These are phyloP conservation scores for Nyctalus aviator DNA, from an alignment of 2,797 vertebrate genomes.

Conservation along the genomic window DNA sequence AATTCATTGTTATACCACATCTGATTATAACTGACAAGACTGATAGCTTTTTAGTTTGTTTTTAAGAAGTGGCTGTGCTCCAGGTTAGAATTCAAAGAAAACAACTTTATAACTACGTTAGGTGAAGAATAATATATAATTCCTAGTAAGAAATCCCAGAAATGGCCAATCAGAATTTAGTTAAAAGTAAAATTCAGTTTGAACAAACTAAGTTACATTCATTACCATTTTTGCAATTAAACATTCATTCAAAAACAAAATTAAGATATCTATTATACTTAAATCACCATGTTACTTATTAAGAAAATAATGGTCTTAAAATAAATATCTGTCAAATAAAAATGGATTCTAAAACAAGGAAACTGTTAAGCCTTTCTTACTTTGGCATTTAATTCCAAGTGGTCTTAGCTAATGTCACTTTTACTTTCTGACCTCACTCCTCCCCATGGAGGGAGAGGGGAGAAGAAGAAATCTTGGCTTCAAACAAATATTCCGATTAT, in stretches of 20 bases:
- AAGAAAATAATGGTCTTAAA: conserved; percentile 59
- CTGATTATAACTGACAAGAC: conserved; percentile 23
- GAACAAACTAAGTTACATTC: conserved; percentile 40
- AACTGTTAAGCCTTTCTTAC: background rate
- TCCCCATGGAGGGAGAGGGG: background rate
- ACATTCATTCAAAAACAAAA: conserved; percentile 58
- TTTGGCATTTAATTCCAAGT: background rate
- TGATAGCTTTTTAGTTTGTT: background rate
- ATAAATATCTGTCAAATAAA: conserved; percentile 58
- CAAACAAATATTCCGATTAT: background rate
- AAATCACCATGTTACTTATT: conserved; percentile 40
- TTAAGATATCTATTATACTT: conserved; percentile 27
- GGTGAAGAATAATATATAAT: conserved; percentile 46
- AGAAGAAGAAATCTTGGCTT: background rate
- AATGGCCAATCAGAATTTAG: conserved; percentile 21
- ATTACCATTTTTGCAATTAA: conserved; percentile 56
- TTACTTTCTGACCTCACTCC: background rate
- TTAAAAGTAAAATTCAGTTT: conserved; percentile 45
- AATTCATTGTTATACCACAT: background rate
- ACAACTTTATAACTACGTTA: background rate
- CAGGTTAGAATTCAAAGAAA: conserved; percentile 56
- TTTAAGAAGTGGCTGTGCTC: background rate
- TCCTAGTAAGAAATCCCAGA: conserved; percentile 31
- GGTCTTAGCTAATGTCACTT: background rate
- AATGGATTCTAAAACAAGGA: conserved; percentile 44